phyloP scores from a whole-genome alignment of 2,113 vertebrate species.

The Anolis carolinensis region DNA sequence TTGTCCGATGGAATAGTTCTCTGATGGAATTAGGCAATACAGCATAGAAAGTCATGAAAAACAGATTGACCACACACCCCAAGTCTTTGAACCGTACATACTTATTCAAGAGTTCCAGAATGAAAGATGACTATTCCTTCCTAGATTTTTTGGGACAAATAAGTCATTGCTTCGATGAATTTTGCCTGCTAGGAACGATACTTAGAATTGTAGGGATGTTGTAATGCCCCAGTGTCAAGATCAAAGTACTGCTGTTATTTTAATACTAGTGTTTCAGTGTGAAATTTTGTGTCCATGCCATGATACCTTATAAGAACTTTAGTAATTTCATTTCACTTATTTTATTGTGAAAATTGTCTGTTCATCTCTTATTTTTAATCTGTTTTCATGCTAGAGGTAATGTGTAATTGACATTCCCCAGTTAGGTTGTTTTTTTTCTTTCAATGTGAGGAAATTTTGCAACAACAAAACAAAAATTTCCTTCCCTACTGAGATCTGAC shows the following conservation, averaged over 20 bases:
- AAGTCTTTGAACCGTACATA: background rate
- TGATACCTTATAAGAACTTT: background rate
- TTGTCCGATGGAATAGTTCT: background rate
- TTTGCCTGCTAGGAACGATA: background rate
- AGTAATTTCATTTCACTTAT: background rate
- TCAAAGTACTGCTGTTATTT: background rate
- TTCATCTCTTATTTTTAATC: background rate
- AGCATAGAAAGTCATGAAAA: background rate
- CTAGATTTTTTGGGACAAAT: background rate
- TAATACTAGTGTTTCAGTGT: background rate
- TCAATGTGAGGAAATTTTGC: background rate
- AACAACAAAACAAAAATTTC: slow-evolving; percentile 54
- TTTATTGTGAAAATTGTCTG: background rate
- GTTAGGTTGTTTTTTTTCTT: background rate
- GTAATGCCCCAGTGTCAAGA: background rate
- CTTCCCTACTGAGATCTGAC: slow-evolving; percentile 49
- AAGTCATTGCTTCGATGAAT: background rate
- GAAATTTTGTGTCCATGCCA: background rate
- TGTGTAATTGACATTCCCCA: background rate
- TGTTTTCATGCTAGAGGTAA: background rate
- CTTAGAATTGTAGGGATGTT: background rate
- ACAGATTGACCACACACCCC: background rate
- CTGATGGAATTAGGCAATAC: too few relatives aligned
- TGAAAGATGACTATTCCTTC: background rate
- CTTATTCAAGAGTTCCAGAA: background rate